phyloP scores from a whole-genome alignment of 2,113 vertebrate genomes.

The Puntigrus tetrazona region DNA sequence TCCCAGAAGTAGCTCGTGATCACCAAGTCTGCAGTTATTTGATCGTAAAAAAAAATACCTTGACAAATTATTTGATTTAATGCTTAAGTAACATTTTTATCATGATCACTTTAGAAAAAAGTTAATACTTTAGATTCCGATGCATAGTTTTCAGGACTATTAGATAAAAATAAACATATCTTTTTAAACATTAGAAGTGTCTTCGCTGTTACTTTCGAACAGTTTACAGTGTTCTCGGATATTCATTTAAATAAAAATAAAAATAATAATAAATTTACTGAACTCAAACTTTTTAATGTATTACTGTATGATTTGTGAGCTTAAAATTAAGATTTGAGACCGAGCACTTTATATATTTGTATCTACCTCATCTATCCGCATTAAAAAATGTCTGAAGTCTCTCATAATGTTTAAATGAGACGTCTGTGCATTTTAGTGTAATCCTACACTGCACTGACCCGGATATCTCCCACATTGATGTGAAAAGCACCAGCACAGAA shows the following conservation, averaged over 20 bases:
- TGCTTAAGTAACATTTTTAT: not conserved
- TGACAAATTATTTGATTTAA: not conserved
- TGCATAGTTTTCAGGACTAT: not conserved
- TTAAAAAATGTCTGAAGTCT: not conserved
- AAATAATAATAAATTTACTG: not conserved
- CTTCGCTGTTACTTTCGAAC: not conserved
- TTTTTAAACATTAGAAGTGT: not conserved
- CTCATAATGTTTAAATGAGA: not conserved
- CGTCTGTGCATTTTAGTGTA: constrained; percentile 6
- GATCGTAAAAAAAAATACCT: not conserved
- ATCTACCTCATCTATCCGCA: not conserved
- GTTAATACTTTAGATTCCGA: not conserved
- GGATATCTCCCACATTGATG: constrained; percentile 52
- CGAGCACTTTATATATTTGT: not conserved
- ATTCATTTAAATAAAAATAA: not conserved
- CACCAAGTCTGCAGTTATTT: not conserved
- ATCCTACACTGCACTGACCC: constrained; percentile 48
- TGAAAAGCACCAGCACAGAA: constrained; percentile 53
- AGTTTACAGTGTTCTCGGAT: not conserved
- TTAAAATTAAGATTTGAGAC: not conserved
- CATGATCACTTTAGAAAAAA: not conserved
- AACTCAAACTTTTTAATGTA: not conserved
- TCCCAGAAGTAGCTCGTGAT: not conserved
- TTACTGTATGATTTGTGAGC: not conserved
- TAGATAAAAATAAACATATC: not conserved